A percentile compares a stretch with the other conserved stretches of the same genome.
Conservation (phyloP, 2,888 invertebrate species). For the Oegoconia quadripuncta region DNA sequence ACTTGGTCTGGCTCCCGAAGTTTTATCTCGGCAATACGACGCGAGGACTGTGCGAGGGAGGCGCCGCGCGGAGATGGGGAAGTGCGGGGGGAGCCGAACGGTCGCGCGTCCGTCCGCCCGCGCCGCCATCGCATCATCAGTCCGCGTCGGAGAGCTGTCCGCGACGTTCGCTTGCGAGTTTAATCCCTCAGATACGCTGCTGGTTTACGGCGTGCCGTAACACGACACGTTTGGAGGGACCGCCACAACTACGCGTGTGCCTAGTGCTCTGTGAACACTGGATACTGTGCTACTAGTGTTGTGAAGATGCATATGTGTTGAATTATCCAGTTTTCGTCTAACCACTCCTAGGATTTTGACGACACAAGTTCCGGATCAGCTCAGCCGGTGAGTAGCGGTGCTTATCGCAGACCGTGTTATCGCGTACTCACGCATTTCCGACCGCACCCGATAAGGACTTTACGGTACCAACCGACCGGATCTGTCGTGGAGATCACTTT, state of each 20-base stretch:
- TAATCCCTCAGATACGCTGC: conserved; percentile 78
- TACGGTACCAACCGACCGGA: conserved; percentile 38
- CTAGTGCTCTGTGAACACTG: conserved; percentile 70
- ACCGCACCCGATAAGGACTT: conserved; percentile 74
- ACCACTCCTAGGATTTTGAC: conserved; percentile 64
- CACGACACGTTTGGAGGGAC: conserved; percentile 80
- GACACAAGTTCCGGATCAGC: conserved; percentile 75
- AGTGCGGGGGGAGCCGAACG: conserved; percentile 42
- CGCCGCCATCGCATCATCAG: conserved; percentile 71
- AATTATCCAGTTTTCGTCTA: conserved; percentile 50
- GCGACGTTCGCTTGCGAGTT: conserved; percentile 71
- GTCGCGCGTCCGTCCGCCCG: conserved; percentile 71
- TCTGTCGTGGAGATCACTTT: neutral
- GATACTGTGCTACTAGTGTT: conserved; percentile 71
- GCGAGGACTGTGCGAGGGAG: conserved; percentile 32
- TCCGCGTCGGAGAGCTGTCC: conserved; percentile 73
- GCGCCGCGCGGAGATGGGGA: conserved; percentile 36
- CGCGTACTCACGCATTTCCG: conserved; percentile 77
- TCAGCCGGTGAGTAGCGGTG: conserved; percentile 76
- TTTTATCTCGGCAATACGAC: conserved; percentile 67
- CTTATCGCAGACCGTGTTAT: conserved; percentile 75
- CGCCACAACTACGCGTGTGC: conserved; percentile 69
- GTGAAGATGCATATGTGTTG: conserved; percentile 72
- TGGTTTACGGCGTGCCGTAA: conserved; percentile 78
- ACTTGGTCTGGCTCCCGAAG: conserved; percentile 69